Percentiles rank a stretch among this genome's conserved stretches.
Evolutionary conservation across 2,113 vertebrate genomes (phyloP).

Genomic region (Tetrao urogallus): DNA sequence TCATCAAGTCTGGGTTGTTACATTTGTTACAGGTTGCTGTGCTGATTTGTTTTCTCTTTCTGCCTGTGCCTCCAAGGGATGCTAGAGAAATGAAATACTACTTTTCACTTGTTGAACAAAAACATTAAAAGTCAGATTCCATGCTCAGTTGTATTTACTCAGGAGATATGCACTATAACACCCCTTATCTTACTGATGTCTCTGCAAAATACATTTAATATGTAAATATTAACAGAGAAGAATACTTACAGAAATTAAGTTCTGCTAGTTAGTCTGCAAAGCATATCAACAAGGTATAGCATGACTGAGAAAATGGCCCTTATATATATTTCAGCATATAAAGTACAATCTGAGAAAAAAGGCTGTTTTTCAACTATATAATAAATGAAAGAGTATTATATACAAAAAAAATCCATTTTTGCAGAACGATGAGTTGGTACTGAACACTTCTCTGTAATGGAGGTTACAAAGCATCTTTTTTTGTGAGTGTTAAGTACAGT

Average conservation of each 20-base stretch:
- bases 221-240: background rate
- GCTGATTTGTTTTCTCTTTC: background rate
- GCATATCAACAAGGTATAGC: background rate
- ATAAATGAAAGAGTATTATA: background rate
- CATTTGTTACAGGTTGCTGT: background rate
- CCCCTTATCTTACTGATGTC: background rate
- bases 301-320: background rate
- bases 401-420: background rate
- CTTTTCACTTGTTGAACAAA: background rate
- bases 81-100: background rate
- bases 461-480: background rate
- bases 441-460: background rate
- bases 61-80: background rate
- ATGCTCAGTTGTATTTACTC: background rate
- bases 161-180: background rate
- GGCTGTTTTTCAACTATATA: background rate
- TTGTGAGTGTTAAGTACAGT: background rate
- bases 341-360: accelerated
- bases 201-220: background rate
- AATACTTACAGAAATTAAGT: background rate
- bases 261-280: background rate
- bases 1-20: background rate
- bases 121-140: background rate
- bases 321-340: background rate
- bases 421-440: background rate